Evolutionary conservation across 1,140 invertebrate species (phyloP), one percentile per base, ranked within the genome.

Genomic region (Eumaeus atala): DNA sequence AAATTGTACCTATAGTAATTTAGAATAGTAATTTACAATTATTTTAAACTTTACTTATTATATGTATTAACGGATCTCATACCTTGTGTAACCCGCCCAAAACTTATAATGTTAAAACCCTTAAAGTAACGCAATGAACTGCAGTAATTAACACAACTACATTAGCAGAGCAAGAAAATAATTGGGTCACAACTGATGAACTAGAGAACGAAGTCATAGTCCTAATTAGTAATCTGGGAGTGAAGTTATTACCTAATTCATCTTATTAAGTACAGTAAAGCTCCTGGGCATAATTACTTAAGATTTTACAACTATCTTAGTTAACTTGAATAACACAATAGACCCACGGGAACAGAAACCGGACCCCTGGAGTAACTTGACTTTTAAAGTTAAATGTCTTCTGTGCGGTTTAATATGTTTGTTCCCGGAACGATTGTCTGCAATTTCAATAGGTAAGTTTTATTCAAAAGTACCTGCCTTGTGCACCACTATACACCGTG

Each of bases 201-300:
- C 21, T 28, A 6, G 21, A 6, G 21, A 28, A 28, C 21, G 21
- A 28, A 28, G 6, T 28, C 21, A 28, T 28, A 28, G 21, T 28
- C 21, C 2, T 28, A 28, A 28, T 28, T 28, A 28, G 21, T 28
- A 28, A n/a, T 28, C 40, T 44, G 40, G 40, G 17, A 9, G 40
- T 9, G 40, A 44, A 14, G 17, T 44, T 16, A 44, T 44, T 44
- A 44, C 40, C 14, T 16, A 44, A 44, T 44, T 17, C 17, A 44
- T 44, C 40, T 44, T 44, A 44, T 44, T 44, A 44, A 44, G 40
- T 14, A 44, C 40, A 44, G 16, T 16, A 44, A 44, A 44, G 40
- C 40, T 44, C 40, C 12, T 44, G n/a, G 16, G 38, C 9, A 44
- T 16, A 44, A 44, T 44, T 44, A 44, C 38, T 44, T 9, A 28